These are phyloP conservation scores for Meandrusa payeni DNA, from an alignment of 2,888 invertebrate genomes.

Conservation along the genomic window DNA sequence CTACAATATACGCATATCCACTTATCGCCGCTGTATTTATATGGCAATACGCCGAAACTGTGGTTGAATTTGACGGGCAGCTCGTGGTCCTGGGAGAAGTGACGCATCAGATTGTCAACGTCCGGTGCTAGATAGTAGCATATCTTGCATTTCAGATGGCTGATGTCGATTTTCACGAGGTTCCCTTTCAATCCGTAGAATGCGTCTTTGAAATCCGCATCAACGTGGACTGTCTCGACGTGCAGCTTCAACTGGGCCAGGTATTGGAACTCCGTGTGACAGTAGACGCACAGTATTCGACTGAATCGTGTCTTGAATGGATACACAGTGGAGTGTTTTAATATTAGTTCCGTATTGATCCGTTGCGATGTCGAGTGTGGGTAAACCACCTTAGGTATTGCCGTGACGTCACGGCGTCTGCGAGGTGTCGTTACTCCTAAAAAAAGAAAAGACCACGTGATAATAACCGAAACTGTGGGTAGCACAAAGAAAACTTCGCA, in stretches of 20 bases:
- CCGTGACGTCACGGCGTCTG: conserved; percentile 57
- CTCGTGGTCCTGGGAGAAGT: conserved; percentile 57
- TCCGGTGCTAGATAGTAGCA: conserved; percentile 54
- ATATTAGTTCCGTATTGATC: conserved; percentile 67
- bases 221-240: conserved; percentile 55
- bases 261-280: conserved; percentile 59
- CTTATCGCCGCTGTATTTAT: conserved; percentile 52
- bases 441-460: conserved; percentile 61
- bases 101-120: conserved; percentile 59
- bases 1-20: conserved; percentile 66
- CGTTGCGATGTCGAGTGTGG: conserved; percentile 69
- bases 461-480: not conserved
- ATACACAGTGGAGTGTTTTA: conserved; percentile 64
- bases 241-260: conserved; percentile 56
- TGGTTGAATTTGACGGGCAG: conserved; percentile 65
- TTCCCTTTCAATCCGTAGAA: conserved; percentile 70
- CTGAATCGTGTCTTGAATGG: conserved; percentile 70
- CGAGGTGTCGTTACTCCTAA: conserved; percentile 72
- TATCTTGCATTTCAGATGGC: conserved; percentile 63
- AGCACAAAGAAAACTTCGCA: too few relatives aligned
- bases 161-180: conserved; percentile 68
- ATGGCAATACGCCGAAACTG: conserved; percentile 65
- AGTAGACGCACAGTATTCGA: conserved; percentile 68
- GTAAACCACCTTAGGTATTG: conserved; percentile 70
- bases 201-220: conserved; percentile 62